Conservation (phyloP, 1,140 invertebrate species). For the Pseudomyrmex gracilis region DNA sequence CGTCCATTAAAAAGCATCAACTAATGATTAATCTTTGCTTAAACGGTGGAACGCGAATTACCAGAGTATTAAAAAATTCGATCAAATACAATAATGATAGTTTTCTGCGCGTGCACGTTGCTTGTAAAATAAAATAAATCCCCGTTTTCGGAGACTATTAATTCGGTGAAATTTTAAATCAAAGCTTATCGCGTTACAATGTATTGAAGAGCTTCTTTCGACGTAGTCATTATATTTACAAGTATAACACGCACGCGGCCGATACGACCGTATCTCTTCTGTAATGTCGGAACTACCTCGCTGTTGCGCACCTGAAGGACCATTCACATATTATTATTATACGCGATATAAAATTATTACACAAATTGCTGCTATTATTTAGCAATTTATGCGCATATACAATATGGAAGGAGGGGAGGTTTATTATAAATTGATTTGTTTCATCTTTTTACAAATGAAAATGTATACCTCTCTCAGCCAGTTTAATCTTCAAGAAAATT, state of each 20-base stretch:
- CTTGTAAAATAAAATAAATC: background rate
- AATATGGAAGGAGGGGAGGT: no score
- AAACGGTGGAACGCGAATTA: no score
- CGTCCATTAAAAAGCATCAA: conserved; percentile 56
- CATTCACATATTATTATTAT: conserved; percentile 1
- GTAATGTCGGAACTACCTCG: background rate
- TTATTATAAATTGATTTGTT: no score
- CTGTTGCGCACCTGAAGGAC: background rate
- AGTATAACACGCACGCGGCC: background rate
- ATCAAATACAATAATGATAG: background rate
- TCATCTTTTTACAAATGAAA: background rate
- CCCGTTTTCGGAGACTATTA: background rate
- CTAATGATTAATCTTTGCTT: conserved; percentile 44
- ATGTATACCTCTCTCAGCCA: no score
- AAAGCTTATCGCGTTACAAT: conserved; percentile 2
- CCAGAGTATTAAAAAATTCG: conserved; percentile 36
- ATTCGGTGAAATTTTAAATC: conserved; percentile 11
- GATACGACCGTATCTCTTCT: conserved; percentile 6
- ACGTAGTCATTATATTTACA: background rate
- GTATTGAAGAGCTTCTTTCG: conserved; percentile 6
- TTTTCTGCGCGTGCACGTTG: background rate
- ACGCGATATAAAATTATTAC: background rate
- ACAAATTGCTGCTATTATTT: background rate
- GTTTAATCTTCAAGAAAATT: no score
- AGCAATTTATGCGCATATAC: background rate